Evolutionary conservation across 2,797 vertebrate species (phyloP), one percentile per base, ranked within the genome.

Genomic region (Helostoma temminkii): DNA sequence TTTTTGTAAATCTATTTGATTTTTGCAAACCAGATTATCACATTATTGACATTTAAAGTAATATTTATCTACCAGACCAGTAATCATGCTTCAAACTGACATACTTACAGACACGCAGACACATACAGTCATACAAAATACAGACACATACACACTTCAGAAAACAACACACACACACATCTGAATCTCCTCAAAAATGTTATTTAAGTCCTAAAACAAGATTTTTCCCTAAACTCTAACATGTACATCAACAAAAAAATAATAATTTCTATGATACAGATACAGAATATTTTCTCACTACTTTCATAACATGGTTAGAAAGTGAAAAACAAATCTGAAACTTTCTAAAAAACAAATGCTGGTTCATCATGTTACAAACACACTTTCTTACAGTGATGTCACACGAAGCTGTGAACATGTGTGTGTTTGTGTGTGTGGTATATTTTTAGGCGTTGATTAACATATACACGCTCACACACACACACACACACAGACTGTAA

Each of bases 311-410:
- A 19, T 66, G 76, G 60, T 75, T 69, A 52, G 16, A 73, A 37
- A 75, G 72, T 14, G 6, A 69, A 80, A 79, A 68, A 4, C 61
- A 25, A 18, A 37, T 71, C 46, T 24, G 58, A 14, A 50, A 54
- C 62, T 60, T 65, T n/a, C n/a, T n/a, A n/a, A n/a, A 68, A 69
- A 54, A 60, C 73, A 41, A 14, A 72, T 56, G 25, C n/a, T 81
- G 85, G 79, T 89, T 85, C 64, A 55, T 71, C 37, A 71, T 59
- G 59, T 80, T 28, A 57, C n/a, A 65, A 41, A 84, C 63, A 65
- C 25, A 71, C 64, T 57, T 56, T 60, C 34, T 64, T 28, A 71
- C 65, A 67, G 74, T 3, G 0, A 65, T 0, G 2, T 10, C 55
- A 55, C 42, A 57, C 18, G 1, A 16, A 63, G 39, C 59, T 46